Evolutionary conservation across 2,888 invertebrate species (phyloP).

Genomic region (Agrilus mali): DNA sequence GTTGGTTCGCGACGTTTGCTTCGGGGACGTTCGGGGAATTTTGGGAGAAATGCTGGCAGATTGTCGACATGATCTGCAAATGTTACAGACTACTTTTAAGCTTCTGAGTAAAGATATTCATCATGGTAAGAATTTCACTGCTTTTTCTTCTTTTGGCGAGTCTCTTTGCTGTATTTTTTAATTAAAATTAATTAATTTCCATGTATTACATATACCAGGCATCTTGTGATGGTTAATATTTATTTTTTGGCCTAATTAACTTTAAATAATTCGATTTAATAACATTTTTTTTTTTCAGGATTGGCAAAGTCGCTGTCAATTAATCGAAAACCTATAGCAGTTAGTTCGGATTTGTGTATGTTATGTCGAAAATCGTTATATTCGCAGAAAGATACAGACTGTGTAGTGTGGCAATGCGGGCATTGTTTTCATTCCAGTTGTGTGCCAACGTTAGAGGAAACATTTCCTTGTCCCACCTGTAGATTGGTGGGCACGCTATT

Average conservation of each 20-base stretch:
- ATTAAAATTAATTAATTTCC: no score
- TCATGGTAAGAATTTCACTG: constrained; percentile 25
- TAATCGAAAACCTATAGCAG: constrained; percentile 26
- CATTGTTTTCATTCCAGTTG: constrained; percentile 27
- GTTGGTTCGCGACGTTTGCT: constrained; percentile 43
- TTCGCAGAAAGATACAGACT: constrained; percentile 17
- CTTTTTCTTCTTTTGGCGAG: no score
- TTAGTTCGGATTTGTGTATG: constrained; percentile 24
- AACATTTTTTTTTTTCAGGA: constrained; percentile 21
- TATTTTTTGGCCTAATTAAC: no score
- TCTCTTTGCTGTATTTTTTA: no score
- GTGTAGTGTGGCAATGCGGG: constrained; percentile 30
- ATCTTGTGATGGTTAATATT: no score
- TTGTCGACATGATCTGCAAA: constrained; percentile 60
- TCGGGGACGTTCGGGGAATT: constrained; percentile 48
- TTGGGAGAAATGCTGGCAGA: constrained; percentile 59
- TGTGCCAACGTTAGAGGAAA: constrained; percentile 17
- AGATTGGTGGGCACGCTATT: constrained; percentile 19
- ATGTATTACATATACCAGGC: no score
- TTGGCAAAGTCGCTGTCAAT: constrained; percentile 26
- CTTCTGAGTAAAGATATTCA: constrained; percentile 59
- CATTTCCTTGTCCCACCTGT: constrained; percentile 26
- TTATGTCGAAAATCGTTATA: constrained; percentile 27
- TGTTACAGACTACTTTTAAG: constrained; percentile 53
- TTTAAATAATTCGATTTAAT: no score